Evolutionary conservation across 1,140 invertebrate genomes (phyloP).

Genomic region (Atopsyche davidsoni): DNA sequence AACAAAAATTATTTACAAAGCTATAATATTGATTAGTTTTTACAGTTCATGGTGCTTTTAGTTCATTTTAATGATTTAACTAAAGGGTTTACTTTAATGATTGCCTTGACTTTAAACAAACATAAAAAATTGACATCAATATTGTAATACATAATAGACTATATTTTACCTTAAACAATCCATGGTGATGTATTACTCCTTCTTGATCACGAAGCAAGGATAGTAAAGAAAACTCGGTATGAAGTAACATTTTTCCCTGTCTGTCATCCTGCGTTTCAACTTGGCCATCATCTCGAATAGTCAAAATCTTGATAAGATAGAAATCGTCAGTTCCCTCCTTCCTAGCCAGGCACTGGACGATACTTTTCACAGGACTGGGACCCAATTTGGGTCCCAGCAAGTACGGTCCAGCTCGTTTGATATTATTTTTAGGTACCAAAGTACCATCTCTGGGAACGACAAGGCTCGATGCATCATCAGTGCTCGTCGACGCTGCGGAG

Average conservation of each 20-base stretch:
- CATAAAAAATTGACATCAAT: background rate
- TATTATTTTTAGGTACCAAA: constrained; percentile 42
- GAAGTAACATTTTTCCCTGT: constrained; percentile 76
- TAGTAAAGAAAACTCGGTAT: constrained; percentile 74
- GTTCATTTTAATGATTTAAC: too few species aligned
- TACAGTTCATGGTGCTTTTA: too few species aligned
- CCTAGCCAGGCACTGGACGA: constrained; percentile 71
- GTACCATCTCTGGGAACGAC: constrained; percentile 38
- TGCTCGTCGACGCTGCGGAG: background rate
- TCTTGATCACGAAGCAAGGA: constrained; percentile 64
- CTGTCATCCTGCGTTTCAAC: constrained; percentile 69
- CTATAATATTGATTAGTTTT: too few species aligned
- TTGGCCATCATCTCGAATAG: constrained; percentile 49
- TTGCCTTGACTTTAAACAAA: background rate
- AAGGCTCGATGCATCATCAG: constrained; percentile 3
- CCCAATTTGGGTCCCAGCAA: constrained; percentile 67
- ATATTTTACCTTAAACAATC: constrained; percentile 65
- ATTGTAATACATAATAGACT: background rate
- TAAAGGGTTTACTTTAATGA: background rate
- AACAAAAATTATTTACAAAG: too few species aligned
- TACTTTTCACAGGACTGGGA: constrained; percentile 70
- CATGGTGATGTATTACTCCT: constrained; percentile 75
- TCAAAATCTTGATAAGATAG: constrained; percentile 69
- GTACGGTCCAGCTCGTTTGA: constrained; percentile 61
- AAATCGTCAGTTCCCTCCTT: constrained; percentile 69